Base-by-base conservation (phyloP, 2,113 vertebrate species). In the Rana temporaria region DNA sequence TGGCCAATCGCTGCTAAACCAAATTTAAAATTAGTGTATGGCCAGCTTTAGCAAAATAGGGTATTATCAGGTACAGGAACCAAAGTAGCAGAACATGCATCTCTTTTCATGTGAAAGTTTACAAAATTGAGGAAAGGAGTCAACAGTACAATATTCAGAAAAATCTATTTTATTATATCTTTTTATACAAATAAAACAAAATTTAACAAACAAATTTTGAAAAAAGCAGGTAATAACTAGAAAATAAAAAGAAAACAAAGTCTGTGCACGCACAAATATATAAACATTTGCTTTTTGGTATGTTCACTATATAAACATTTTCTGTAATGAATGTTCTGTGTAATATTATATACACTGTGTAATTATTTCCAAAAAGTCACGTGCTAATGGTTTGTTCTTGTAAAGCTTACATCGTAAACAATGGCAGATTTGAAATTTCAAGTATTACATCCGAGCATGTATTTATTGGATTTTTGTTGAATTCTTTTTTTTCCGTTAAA, bases 371-470 rank as follows among this genome's bases (percentile, higher is more conserved):
- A 72, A 81, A 62, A 81, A 76, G 82, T 83, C 70, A 80, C 71
- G 19, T 67, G 84, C 78, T 85, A 84, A 89, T n/a, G 84, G 84
- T 84, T 84, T 7, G 5, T 65, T 72, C 85, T 84, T 76, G 20
- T 52, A 76, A 86, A 82, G 80, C 62, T 86, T 86, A 70, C 85
- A 75, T 80, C 83, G 89, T 75, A 87, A 89, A 87, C 83, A 85
- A 79, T 80, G 78, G 53, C 84, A 71, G 18, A 56, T 85, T 22
- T 68, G 12, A 60, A 59, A 85, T 80, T 79, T 80, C 64, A 70
- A 84, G 77, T 84, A 85, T 62, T 82, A 84, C 79, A 86, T 81
- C 85, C 70, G 75, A 62, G 79, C 69, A 4, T 15, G 76, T 55
- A 83, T 48, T 24, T 32, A 69, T 30, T 65, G 84, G 78, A 75